Evolutionary conservation across 2,797 vertebrate species (phyloP).

Genomic region (Coregonus sp.): DNA sequence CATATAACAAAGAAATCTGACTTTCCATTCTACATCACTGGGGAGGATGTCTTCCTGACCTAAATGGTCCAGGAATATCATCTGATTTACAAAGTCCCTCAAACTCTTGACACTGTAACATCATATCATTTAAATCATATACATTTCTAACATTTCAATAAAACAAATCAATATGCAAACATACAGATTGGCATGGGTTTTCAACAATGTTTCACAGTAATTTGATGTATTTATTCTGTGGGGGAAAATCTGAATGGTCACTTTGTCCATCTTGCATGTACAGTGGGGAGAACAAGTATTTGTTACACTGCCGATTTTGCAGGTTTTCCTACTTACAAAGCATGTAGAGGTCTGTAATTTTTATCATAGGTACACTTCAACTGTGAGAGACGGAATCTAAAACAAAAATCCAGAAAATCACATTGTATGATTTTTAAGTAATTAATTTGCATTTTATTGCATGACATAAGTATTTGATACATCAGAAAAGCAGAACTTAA

Average conservation of each 20-base stretch:
- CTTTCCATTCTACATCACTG: not conserved
- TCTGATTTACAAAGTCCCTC: not conserved
- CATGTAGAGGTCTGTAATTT: too few species aligned
- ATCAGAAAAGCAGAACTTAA: too few species aligned
- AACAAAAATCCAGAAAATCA: too few species aligned
- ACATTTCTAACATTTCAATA: not conserved
- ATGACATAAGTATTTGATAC: too few species aligned
- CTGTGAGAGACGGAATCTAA: too few species aligned
- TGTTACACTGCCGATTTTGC: too few species aligned
- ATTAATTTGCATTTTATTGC: too few species aligned
- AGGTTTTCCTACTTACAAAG: too few species aligned
- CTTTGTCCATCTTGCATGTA: not conserved
- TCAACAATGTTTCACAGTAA: not conserved
- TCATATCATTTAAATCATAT: not conserved
- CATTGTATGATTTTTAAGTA: too few species aligned
- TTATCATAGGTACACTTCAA: too few species aligned
- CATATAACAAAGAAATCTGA: not conserved
- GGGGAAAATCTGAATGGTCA: too few species aligned
- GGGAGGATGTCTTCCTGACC: not conserved
- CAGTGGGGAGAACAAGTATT: too few species aligned
- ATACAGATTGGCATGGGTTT: not conserved
- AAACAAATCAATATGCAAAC: not conserved
- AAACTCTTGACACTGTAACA: not conserved
- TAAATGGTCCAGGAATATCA: not conserved
- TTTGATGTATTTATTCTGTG: not conserved